Conservation (phyloP, 2,888 invertebrate species). For the Pasiphila rectangulata region DNA sequence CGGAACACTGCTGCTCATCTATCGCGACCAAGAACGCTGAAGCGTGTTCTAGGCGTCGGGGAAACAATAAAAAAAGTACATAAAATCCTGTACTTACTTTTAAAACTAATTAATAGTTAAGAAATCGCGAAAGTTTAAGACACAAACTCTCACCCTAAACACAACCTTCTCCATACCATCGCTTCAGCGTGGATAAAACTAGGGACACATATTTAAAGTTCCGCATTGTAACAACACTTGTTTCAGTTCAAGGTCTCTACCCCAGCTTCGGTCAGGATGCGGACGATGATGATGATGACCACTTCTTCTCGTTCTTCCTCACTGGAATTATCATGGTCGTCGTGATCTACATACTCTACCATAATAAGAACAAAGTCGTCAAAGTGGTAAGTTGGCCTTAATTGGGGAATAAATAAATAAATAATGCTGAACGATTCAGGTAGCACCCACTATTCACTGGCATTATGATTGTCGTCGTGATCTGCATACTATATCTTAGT, state of each 20-base stretch:
- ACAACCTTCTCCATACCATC: no score
- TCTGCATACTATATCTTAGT: no score
- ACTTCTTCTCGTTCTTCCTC: conserved; percentile 73
- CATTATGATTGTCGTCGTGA: background rate
- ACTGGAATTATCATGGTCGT: conserved; percentile 62
- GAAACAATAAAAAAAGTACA: no score
- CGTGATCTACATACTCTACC: conserved; percentile 65
- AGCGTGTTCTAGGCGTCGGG: no score
- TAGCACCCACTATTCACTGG: background rate
- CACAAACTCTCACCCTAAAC: no score
- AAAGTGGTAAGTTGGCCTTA: conserved; percentile 61
- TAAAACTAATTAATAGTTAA: no score
- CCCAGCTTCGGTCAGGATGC: conserved; percentile 51
- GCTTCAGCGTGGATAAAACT: background rate
- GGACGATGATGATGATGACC: conserved; percentile 58
- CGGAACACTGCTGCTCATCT: no score
- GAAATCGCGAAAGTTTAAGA: no score
- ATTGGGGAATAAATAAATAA: no score
- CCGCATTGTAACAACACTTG: background rate
- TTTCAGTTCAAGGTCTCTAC: conserved; percentile 50
- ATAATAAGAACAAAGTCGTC: conserved; percentile 71
- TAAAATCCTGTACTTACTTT: no score
- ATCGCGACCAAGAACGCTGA: no score
- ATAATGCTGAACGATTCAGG: background rate
- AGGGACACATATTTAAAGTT: background rate